Percentiles rank a stretch among this genome's conserved stretches.
These are phyloP conservation scores for Periparus ater DNA, from an alignment of 2,797 vertebrate species.

Conservation along the genomic window DNA sequence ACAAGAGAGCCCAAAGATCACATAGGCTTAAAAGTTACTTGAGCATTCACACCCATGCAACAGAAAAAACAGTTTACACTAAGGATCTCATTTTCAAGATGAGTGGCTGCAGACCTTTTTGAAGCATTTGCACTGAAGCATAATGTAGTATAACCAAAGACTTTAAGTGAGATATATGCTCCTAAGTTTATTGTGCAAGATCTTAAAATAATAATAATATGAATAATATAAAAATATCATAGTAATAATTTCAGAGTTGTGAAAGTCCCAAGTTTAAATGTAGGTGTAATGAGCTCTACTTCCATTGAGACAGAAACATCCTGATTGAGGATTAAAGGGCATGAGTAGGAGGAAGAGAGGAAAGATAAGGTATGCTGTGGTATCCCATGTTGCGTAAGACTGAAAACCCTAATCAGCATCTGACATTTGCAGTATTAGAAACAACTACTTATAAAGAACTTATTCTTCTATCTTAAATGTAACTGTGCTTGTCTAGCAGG, in stretches of 20 bases:
- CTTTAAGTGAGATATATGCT: neutral
- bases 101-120: neutral
- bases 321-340: neutral
- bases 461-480: neutral
- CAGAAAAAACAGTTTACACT: neutral
- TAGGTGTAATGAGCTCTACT: neutral
- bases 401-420: neutral
- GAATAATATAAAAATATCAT: too few relatives aligned
- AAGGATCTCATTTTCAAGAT: neutral
- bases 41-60: neutral
- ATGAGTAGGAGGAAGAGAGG: neutral
- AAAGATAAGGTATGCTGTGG: neutral
- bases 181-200: neutral
- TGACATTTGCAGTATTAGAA: neutral
- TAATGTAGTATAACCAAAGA: neutral
- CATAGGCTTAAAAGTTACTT: neutral
- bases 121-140: neutral
- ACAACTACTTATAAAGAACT: neutral
- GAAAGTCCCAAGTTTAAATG: neutral
- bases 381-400: neutral
- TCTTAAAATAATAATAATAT: neutral
- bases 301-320: neutral
- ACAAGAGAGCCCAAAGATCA: neutral
- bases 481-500: neutral
- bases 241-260: neutral